Conservation (phyloP, 2,888 invertebrate species). For the Amphimallon solstitiale region DNA sequence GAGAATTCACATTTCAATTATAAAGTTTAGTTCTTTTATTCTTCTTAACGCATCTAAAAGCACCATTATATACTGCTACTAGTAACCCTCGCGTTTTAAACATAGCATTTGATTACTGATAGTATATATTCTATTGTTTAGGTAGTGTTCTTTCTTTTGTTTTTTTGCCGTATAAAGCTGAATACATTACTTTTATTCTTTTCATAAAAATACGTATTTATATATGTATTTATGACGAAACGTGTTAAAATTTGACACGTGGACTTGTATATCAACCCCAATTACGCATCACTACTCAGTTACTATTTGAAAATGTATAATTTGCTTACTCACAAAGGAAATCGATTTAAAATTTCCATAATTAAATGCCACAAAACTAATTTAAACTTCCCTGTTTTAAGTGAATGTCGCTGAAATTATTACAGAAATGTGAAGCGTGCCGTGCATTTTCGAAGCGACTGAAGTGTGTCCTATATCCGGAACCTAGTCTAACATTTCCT, state of each 20-base stretch:
- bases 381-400: slow-evolving; percentile 1
- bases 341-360: background rate
- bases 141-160: too few species aligned
- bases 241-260: background rate
- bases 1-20: too few species aligned
- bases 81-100: too few species aligned
- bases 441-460: slow-evolving; percentile 25
- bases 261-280: background rate
- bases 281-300: background rate
- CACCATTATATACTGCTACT: too few species aligned
- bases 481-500: slow-evolving; percentile 34
- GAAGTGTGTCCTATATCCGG: slow-evolving; percentile 37
- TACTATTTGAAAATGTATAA: background rate
- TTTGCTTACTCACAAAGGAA: background rate
- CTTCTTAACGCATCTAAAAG: too few species aligned
- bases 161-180: too few species aligned
- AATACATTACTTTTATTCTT: too few species aligned
- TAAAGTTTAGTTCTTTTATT: too few species aligned
- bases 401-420: background rate
- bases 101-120: too few species aligned
- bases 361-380: slow-evolving; percentile 8
- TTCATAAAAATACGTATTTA: too few species aligned
- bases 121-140: too few species aligned
- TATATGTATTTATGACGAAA: too few species aligned
- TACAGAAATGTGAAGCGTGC: slow-evolving; percentile 26